Base-by-base conservation (phyloP, 2,888 invertebrate species). In the Polydrusus pterygomalis region DNA sequence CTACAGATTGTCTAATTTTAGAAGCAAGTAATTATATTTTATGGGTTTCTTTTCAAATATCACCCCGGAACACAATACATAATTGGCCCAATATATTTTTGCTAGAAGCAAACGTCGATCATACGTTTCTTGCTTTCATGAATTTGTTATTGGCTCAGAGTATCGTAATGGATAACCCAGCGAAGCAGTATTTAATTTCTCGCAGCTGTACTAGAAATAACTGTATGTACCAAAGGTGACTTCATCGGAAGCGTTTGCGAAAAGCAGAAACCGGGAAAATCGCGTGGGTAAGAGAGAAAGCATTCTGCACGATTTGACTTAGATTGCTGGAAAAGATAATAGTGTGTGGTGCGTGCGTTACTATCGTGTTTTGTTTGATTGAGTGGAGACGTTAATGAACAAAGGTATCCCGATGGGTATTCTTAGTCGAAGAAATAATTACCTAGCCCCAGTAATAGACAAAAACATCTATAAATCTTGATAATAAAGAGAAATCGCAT, bases 231-330 rank as follows among this genome's bases (percentile, higher is more conserved):
- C 34, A 40, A 45, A 54, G 20, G 34, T 65, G 30, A 54, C 49
- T 49, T 47, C 47, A 67, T 40, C 17, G 67, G 54, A 67, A 54
- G 54, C 40, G 40, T 20, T 54, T 11, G 67, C 54, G 54, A 51
- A 65, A 38, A 34, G 49, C 34, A 30, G 17, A 54, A 67, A 54
- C 13, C 7, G 34, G 38, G 18, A 67, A 67, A 67, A 54, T 40
- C 9, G 67, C 34, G 54, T 54, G 51, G 67, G 67, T 40, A 54
- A 67, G 67, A 34, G 65, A 54, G 54, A 67, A 67, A 67, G 67
- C 67, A 67, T 67, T 54, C 67, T 67, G 67, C 67, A 67, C 54
- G 67, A 67, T 67, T 67, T 67, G 54, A 13, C 67, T 67, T 51
- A 54, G 67, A 67, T 67, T 25, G 40, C 54, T 67, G 17, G 40